Conservation (phyloP, 2,888 invertebrate genomes). For the Tubulanus polymorphus region DNA sequence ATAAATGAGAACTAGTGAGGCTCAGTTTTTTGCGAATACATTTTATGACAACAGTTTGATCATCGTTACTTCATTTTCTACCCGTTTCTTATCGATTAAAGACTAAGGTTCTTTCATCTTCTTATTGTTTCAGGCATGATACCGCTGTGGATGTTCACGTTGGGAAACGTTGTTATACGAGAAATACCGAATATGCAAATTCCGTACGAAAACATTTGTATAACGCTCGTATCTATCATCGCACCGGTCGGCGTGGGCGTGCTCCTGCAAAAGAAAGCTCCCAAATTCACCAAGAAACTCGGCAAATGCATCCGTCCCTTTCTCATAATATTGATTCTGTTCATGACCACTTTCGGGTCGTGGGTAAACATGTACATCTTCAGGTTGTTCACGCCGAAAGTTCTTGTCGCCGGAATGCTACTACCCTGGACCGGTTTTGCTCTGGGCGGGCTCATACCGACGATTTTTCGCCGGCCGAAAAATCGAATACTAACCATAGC, state of each 20-base stretch:
- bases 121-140: conserved; percentile 53
- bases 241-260: conserved; percentile 56
- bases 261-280: conserved; percentile 45
- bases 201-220: conserved; percentile 54
- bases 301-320: conserved; percentile 51
- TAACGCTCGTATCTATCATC: conserved; percentile 53
- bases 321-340: conserved; percentile 53
- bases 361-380: conserved; percentile 55
- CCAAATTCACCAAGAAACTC: conserved; percentile 43
- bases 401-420: conserved; percentile 49
- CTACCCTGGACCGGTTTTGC: conserved; percentile 56
- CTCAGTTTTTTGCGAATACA: too few relatives aligned
- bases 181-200: conserved; percentile 34
- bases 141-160: conserved; percentile 57
- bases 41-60: too few relatives aligned
- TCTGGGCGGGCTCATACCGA: conserved; percentile 49
- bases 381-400: conserved; percentile 42
- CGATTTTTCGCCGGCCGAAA: conserved; percentile 45
- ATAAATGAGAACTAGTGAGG: too few relatives aligned
- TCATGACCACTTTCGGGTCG: conserved; percentile 54
- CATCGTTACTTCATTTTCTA: not conserved
- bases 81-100: not conserved
- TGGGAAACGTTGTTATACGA: conserved; percentile 49
- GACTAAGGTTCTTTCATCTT: not conserved
- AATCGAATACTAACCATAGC: conserved; percentile 67